Base-by-base conservation (phyloP, 2,888 invertebrate species). In the Amphimallon solstitiale region DNA sequence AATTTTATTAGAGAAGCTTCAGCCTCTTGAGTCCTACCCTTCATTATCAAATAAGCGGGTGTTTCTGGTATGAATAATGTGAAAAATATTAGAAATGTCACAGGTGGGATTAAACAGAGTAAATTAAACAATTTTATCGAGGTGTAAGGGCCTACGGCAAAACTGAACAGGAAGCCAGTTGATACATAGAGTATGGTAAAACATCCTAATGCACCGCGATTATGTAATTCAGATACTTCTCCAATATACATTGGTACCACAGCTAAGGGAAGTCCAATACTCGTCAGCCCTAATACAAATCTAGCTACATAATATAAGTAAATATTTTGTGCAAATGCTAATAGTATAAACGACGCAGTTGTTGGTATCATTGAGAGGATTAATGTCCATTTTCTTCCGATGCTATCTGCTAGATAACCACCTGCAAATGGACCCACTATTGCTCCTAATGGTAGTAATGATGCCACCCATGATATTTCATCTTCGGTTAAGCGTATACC, bases 211-310 rank as follows among this genome's bases (percentile, higher is more conserved):
- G 61, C 49, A 7, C 71, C 71, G 10, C 71, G 62, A 40, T 71
- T 71, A 14, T 63, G 56, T 4, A 67, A 60, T 52, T 71, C 68
- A 2, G 69, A 43, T 12, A 93, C 90, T 81, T 95, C 94, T 49
- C 92, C 92, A 69, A 92, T 88, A 81, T 94, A 95, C 87, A 93
- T 91, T 0, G 94, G 93, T 0, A 88, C 87, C 1, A 89, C 87
- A 0, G 90, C 88, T 81, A 89, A 90, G 12, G 89, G 83, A 9
- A 45, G 35, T n/a, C 68, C 68, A 9, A 56, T 29, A 12, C 21
- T 10, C n/a, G 43, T 54, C 10, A 65, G 10, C 1, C 71, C 71
- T 35, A 59, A 15, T 15, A 70, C 38, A 29, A 71, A 66, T 61
- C 71, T 49, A 4, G 67, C 68, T 6, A 67, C 15, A 29, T 68